Conservation (phyloP, 2,888 invertebrate genomes). For the Dryococelus australis region DNA sequence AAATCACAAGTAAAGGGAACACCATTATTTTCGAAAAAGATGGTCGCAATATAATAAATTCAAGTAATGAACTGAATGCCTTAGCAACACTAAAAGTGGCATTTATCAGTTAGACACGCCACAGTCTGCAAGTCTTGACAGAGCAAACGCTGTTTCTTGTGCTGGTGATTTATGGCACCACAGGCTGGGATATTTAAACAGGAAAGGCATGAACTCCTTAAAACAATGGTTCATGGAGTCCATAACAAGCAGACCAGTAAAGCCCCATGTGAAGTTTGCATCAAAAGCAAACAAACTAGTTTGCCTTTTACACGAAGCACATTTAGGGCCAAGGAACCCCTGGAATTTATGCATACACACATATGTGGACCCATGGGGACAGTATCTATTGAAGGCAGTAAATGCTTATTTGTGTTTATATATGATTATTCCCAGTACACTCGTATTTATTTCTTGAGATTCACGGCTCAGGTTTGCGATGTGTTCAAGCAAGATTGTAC, state of each 20-base stretch:
- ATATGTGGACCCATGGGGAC: background rate
- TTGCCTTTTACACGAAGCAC: background rate
- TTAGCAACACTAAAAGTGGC: background rate
- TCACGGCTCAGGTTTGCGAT: background rate
- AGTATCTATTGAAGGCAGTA: background rate
- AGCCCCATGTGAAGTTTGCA: background rate
- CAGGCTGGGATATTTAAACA: background rate
- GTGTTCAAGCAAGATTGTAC: background rate
- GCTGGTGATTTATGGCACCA: too few species aligned
- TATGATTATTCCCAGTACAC: background rate
- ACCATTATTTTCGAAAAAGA: too few species aligned
- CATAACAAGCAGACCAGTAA: background rate
- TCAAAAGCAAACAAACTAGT: background rate
- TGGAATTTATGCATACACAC: background rate
- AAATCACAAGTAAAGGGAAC: too few species aligned
- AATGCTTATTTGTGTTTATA: background rate
- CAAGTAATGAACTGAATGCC: background rate
- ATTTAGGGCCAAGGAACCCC: background rate
- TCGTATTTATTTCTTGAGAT: background rate
- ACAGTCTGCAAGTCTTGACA: too few species aligned
- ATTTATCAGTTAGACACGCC: too few species aligned
- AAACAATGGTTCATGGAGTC: background rate
- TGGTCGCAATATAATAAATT: background rate
- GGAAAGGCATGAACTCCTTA: background rate
- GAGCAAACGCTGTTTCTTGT: too few species aligned